These are phyloP conservation scores for Anguilla megastoma DNA, from an alignment of 2,797 vertebrate genomes.

Conservation along the genomic window DNA sequence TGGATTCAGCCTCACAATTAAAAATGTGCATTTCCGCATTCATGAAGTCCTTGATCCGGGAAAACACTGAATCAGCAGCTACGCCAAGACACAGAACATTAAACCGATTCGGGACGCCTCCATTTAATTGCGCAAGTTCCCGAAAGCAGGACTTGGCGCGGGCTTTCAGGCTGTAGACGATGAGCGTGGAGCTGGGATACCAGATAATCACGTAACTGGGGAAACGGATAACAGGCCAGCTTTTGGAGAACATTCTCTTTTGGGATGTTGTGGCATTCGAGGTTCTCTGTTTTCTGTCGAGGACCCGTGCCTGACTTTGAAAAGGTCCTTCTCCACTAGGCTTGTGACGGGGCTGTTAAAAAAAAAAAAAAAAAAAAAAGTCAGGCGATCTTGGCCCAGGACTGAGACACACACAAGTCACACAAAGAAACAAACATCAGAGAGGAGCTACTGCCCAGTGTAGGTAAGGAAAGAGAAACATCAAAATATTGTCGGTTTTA, in stretches of 20 bases:
- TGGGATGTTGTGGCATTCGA: background rate
- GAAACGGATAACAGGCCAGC: background rate
- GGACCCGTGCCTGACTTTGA: background rate
- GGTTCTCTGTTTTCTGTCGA: background rate
- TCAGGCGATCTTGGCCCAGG: constrained; percentile 1
- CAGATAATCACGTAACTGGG: background rate
- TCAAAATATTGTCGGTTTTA: background rate
- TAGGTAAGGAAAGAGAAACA: background rate
- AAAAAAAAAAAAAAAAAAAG: background rate
- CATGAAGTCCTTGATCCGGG: background rate
- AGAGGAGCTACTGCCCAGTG: background rate
- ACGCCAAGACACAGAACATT: background rate
- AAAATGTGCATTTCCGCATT: background rate
- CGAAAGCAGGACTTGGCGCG: background rate
- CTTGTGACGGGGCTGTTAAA: background rate
- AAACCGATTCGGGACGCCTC: background rate
- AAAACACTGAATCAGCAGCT: background rate
- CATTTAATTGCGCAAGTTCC: background rate
- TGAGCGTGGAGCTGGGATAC: background rate
- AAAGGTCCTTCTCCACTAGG: background rate
- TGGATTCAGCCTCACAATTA: background rate
- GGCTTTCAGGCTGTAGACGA: background rate
- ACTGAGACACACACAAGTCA: background rate
- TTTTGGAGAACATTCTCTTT: background rate
- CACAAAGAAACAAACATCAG: constrained; percentile 9